Base-by-base conservation (phyloP, 1,140 invertebrate genomes). In the Apolygus lucorum region DNA sequence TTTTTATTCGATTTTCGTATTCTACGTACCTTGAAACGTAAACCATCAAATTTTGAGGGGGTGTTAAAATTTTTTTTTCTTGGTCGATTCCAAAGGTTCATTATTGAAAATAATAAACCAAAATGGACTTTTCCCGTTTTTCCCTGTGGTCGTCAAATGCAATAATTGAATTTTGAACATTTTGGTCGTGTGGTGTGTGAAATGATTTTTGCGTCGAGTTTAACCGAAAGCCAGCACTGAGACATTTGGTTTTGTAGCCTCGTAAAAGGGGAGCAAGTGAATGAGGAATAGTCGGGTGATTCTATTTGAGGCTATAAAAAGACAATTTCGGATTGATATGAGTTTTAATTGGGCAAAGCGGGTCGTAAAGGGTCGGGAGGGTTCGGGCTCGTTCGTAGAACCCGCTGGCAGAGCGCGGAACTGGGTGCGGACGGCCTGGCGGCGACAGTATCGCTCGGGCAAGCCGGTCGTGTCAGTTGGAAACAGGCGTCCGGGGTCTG, bases 401-500 rank as follows among this genome's bases (percentile, higher is more conserved):
- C 54, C 54, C 22, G 54, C 54, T 59, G 54, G 54, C 54, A 59
- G 54, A 59, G 54, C 54, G 54, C 54, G 22, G 22, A 21, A 21
- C 54, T 42, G 34, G 54, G 54, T 4, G 54, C 4, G 22, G 54
- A 13, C 4, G 22, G 54, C 11, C 11, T 4, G 22, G 2, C 54
- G 13, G 8, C 54, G 54, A 4, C 54, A 59, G 54, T 59, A 59
- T 22, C 54, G 54, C 22, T 59, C 54, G 54, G 54, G 54, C 22
- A 59, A 59, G 54, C 54, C 54, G 54, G 54, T 59, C 22, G 54
- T 59, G 54, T 14, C 54, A 59, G 4, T 59, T 22, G 54, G 54
- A 59, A 59, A 24, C 54, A 59, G 54, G 54, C 54, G 54, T 11
- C 11, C 13, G 54, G 22, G 11, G 11, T 21, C 54, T 4, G 54